Evolutionary conservation across 2,797 vertebrate species (phyloP), one percentile per base, ranked within the genome.

Genomic region (Heliangelus exortis): DNA sequence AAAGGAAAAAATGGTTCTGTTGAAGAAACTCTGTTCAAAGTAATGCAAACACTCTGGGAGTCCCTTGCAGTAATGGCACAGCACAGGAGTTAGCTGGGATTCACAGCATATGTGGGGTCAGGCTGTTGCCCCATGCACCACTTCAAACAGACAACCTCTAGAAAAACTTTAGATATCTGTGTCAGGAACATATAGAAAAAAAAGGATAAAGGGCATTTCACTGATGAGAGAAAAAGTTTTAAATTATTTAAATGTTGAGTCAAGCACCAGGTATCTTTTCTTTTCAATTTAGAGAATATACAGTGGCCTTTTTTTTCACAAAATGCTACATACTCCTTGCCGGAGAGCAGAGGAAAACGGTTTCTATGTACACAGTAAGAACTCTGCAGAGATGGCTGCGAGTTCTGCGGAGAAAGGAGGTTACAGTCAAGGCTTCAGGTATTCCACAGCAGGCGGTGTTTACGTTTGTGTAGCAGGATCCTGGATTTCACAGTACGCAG

Each of bases 351-450:
- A 95, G 76, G 83, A 95, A 96, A 92, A 82, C 8, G 33, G 95
- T 89, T 95, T 91, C 90, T 34, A 54, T 75, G 62, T 48, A 68
- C 85, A 91, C 90, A 93, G 91, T 74, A 85, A 74, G 84, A 84
- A 93, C 85, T 84, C 84, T 58, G 69, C 57, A 87, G 93, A 93
- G 91, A 94, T 84, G 72, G 69, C 79, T 12, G 26, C 0, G 79
- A 92, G 72, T 29, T 95, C 87, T 69, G 90, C 25, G 12, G 72
- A 90, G 71, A 72, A 73, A 82, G 50, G 90, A 51, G 48, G 95
- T 92, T 94, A 96, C 90, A 95, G 95, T 96, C 95, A 96, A 97
- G 96, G 94, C 96, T 96, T 97, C 88, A 55, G 94, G 95, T 95
- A 96, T 96, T 92, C 96, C 96, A 95, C 93, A 95, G 94, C 93